phyloP scores from a whole-genome alignment of 2,888 invertebrate genomes.

The Aspidiotus rigidus region DNA sequence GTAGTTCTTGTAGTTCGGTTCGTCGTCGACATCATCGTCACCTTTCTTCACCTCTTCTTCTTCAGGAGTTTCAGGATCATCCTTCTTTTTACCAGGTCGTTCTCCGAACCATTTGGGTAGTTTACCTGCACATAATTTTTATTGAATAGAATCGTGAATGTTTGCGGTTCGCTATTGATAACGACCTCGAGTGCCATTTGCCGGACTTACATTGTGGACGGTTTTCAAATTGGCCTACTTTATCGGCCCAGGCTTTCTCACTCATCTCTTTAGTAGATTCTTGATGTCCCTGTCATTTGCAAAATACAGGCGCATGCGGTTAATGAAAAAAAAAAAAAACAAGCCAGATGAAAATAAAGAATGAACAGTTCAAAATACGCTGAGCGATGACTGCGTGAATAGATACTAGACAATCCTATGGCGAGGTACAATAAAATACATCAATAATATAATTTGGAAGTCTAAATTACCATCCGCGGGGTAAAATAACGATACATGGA shows the following conservation, averaged over 20 bases:
- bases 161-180: not conserved
- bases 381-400: too few relatives aligned
- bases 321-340: conserved; percentile 23
- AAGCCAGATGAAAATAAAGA: too few relatives aligned
- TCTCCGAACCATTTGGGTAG: conserved; percentile 94
- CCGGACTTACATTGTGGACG: conserved; percentile 75
- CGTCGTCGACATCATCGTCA: conserved; percentile 60
- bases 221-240: conserved; percentile 74
- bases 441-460: too few relatives aligned
- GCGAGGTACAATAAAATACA: too few relatives aligned
- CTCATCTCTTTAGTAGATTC: conserved; percentile 69
- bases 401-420: too few relatives aligned
- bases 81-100: conserved; percentile 84
- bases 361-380: too few relatives aligned
- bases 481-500: too few relatives aligned
- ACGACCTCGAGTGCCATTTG: not conserved
- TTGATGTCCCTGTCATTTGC: conserved; percentile 65
- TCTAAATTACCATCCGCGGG: too few relatives aligned
- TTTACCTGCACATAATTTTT: conserved; percentile 55
- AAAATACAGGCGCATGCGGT: conserved; percentile 33
- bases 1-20: conserved; percentile 55
- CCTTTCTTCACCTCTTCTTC: conserved; percentile 80
- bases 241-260: conserved; percentile 83
- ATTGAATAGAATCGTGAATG: not conserved
- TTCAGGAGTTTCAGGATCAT: conserved; percentile 80